A percentile compares a stretch with the other conserved stretches of the same genome.
Evolutionary conservation across 2,797 vertebrate species (phyloP).

Genomic region (Podarcis siculus): DNA sequence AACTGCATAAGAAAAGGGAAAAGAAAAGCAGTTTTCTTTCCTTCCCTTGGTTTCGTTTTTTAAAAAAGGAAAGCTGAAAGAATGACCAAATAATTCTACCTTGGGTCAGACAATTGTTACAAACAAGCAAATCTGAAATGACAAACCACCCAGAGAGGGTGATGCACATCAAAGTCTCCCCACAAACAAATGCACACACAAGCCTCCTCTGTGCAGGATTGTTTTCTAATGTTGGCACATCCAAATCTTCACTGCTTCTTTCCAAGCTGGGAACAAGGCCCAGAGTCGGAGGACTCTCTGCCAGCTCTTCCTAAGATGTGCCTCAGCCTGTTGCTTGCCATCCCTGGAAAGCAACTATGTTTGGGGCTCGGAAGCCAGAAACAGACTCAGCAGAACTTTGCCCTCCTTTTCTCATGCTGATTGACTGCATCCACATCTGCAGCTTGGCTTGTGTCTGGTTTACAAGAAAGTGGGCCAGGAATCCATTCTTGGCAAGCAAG

Average conservation of each 20-base stretch:
- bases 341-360: constrained; percentile 6
- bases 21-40: too few relatives aligned
- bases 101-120: constrained; percentile 43
- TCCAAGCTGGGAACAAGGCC: constrained; percentile 60
- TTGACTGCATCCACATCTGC: fast-evolving
- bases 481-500: neutral
- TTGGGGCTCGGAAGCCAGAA: neutral
- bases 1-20: neutral
- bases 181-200: too few relatives aligned
- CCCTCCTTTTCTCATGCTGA: fast-evolving
- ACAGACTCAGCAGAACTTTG: neutral
- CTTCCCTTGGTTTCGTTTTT: neutral
- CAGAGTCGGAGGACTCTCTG: constrained; percentile 34
- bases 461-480: neutral
- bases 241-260: constrained; percentile 46
- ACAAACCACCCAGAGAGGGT: neutral
- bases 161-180: neutral
- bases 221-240: constrained; percentile 53
- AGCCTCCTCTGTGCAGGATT: neutral
- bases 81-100: constrained; percentile 47
- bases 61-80: neutral
- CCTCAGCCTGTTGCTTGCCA: neutral
- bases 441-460: fast-evolving
- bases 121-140: constrained; percentile 53
- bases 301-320: constrained; percentile 47